These are phyloP conservation scores for Tortricodes alternella DNA, from an alignment of 2,888 invertebrate species.

Conservation along the genomic window DNA sequence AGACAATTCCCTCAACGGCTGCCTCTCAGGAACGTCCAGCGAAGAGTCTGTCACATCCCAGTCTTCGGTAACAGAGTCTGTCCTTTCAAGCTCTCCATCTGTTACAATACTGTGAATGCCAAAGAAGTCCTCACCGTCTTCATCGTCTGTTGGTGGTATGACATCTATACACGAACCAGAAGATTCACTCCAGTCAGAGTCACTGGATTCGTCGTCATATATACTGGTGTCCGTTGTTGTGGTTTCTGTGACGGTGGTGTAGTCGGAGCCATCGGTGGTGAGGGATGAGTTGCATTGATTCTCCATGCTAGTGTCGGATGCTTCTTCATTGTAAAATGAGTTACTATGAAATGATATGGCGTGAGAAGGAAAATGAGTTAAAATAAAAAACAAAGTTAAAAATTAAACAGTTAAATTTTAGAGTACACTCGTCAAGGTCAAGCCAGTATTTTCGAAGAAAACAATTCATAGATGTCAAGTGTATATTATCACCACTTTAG, in stretches of 20 bases:
- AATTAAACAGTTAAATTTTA: no score
- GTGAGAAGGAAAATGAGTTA: background rate
- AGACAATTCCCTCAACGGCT: constrained; percentile 7
- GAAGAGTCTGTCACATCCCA: constrained; percentile 52
- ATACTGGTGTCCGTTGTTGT: constrained; percentile 66
- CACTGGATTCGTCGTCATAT: constrained; percentile 22
- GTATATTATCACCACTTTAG: no score
- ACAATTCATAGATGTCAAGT: no score
- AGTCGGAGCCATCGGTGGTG: constrained; percentile 30
- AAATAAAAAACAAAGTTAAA: background rate
- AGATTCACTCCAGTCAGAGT: constrained; percentile 1
- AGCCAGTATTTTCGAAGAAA: background rate
- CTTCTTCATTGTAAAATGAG: constrained; percentile 1
- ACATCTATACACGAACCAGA: background rate
- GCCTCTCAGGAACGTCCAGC: constrained; percentile 39
- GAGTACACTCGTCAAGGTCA: background rate
- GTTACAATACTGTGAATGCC: background rate
- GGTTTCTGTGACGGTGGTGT: constrained; percentile 57
- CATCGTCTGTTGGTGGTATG: background rate
- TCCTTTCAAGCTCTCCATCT: background rate
- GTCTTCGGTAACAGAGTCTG: constrained; percentile 32
- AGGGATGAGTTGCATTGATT: constrained; percentile 8
- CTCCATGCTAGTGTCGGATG: constrained; percentile 17
- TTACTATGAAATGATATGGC: constrained; percentile 12
- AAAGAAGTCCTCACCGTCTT: background rate